Percentiles rank a stretch among this genome's conserved stretches.
Conservation (phyloP, 2,113 vertebrate genomes). For the Calypte anna region DNA sequence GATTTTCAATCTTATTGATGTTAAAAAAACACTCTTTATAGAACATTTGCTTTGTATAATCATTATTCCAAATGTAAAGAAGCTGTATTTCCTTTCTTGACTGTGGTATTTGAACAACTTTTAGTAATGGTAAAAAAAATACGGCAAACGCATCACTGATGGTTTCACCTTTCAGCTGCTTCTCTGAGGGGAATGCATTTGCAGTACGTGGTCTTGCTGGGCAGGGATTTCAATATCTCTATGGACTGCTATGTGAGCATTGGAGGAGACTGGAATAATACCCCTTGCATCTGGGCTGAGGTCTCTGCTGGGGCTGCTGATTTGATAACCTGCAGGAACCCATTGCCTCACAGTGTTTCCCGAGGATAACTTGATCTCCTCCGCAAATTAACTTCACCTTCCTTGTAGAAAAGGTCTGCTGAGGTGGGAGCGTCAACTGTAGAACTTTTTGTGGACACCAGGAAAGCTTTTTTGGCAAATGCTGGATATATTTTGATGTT, state of each 20-base stretch:
- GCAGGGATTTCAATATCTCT: not conserved
- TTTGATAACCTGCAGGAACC: not conserved
- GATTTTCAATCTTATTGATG: not conserved
- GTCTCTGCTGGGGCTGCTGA: not conserved
- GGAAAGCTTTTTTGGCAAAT: not conserved
- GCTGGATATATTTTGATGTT: not conserved
- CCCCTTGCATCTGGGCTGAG: not conserved
- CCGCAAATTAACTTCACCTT: not conserved
- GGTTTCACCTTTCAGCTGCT: not conserved
- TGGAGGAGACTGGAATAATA: not conserved
- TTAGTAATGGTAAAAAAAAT: not conserved
- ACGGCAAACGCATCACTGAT: accelerated
- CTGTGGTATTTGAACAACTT: not conserved
- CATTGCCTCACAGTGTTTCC: accelerated
- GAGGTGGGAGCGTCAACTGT: not conserved
- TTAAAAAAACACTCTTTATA: not conserved
- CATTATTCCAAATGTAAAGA: not conserved
- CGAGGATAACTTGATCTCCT: not conserved
- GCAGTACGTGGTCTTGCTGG: not conserved
- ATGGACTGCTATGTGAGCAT: not conserved
- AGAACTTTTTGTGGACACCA: not conserved
- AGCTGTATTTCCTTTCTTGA: not conserved
- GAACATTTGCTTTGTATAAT: not conserved
- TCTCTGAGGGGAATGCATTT: not conserved
- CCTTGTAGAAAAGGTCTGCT: not conserved